Evolutionary conservation across 2,113 vertebrate genomes (phyloP), one percentile per base, ranked within the genome.

Genomic region (Oxyruncus cristatus): DNA sequence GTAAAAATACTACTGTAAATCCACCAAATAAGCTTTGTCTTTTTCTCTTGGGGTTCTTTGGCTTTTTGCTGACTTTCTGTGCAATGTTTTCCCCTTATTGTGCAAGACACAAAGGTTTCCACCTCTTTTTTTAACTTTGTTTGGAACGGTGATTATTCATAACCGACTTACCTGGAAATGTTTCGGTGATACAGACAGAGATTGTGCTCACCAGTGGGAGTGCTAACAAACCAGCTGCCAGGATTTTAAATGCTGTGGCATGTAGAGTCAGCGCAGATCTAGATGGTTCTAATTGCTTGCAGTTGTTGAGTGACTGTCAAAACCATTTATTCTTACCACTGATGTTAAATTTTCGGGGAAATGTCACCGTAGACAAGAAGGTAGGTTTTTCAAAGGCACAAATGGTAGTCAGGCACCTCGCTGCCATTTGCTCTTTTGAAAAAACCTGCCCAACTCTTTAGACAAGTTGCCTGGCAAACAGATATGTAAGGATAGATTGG

Each of bases 121-220:
- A 73, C 63, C 75, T 89, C 26, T 66, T 88, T 68, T 55, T 55
- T 63, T 30, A 72, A 71, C 88, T 93, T 92, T 78, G 61, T 96
- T 94, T 94, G 80, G 56, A 94, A 66, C 1, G 2, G 37, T 59
- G 94, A 79, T 95, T 95, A 87, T 66, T 89, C 80, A 65, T 91
- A 93, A 95, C 76, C 39, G 88, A 72, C 77, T 95, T 93, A 96
- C 95, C 96, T 96, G 95, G 96, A 96, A 95, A 92, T 19, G 46
- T 87, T 94, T 96, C 93, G 84, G 61, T 93, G 92, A 94, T 89
- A 88, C 14, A 93, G 74, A 79, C 12, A 84, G 92, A 94, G 95
- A 95, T 87, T 95, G 91, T 55, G 76, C 46, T 96, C 65, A 68
- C 41, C 70, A 78, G 76, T 66, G 49, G 83, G 88, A 95, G 80